phyloP scores from a whole-genome alignment of 2,888 invertebrate genomes.

The Chaetogeoica ovagalla region DNA sequence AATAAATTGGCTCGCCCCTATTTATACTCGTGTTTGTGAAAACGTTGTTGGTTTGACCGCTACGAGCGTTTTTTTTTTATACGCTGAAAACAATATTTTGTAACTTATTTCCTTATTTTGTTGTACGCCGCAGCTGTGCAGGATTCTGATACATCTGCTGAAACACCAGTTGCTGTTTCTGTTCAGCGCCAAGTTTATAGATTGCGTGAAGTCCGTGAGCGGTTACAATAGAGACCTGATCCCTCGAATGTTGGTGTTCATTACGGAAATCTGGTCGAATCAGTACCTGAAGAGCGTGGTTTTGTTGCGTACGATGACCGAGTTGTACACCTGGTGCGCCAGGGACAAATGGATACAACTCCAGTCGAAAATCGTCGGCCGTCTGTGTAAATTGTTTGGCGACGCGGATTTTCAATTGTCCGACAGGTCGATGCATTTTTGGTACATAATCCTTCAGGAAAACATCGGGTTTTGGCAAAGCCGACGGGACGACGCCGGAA shows the following conservation, averaged over 20 bases:
- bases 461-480: conserved; percentile 13
- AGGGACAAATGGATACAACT: background rate
- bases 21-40: no score
- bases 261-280: conserved; percentile 9
- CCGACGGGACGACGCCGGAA: background rate
- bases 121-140: background rate
- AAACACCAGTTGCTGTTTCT: conserved; percentile 10
- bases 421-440: conserved; percentile 26
- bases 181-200: conserved; percentile 2
- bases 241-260: background rate
- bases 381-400: conserved; percentile 2
- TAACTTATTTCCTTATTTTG: background rate
- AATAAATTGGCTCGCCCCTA: no score
- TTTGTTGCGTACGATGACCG: background rate
- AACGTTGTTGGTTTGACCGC: no score
- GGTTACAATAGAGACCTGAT: background rate
- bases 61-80: no score
- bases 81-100: no score
- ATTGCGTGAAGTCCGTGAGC: conserved; percentile 4
- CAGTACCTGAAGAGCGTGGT: conserved; percentile 2
- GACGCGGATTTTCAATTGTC: background rate
- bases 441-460: conserved; percentile 18
- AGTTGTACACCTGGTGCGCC: conserved; percentile 13
- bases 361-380: background rate
- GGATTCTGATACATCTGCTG: conserved; percentile 8